Percentiles rank a stretch among this genome's conserved stretches.
Evolutionary conservation across 2,888 invertebrate genomes (phyloP).

Genomic region (Nomada lathburiana): DNA sequence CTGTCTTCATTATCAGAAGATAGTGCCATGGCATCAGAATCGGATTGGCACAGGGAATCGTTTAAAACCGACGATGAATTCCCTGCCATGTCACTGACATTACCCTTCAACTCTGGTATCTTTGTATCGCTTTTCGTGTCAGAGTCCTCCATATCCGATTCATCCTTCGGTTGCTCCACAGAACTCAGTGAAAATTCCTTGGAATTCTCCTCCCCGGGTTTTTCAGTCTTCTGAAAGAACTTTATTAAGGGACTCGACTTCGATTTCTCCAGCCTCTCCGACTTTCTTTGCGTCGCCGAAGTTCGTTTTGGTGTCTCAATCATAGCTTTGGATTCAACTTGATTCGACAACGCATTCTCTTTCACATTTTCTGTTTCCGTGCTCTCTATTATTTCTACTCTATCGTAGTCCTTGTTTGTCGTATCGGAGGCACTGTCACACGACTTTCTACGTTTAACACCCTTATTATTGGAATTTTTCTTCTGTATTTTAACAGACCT

Average conservation of each 20-base stretch:
- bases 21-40: constrained; percentile 61
- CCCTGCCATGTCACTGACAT: constrained; percentile 20
- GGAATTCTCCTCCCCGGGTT: constrained; percentile 1
- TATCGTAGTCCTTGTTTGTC: neutral
- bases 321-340: constrained; percentile 27
- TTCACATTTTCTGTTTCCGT: constrained; percentile 37
- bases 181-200: constrained; percentile 5
- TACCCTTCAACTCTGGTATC: neutral
- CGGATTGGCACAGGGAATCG: constrained; percentile 46
- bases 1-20: constrained; percentile 72
- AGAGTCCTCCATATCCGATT: constrained; percentile 15
- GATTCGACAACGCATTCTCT: constrained; percentile 21
- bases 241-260: constrained; percentile 66
- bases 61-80: constrained; percentile 9
- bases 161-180: constrained; percentile 12
- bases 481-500: constrained; percentile 77
- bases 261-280: constrained; percentile 54
- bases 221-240: constrained; percentile 72
- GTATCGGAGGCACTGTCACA: neutral
- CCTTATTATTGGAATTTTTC: constrained; percentile 62
- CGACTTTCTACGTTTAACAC: constrained; percentile 4
- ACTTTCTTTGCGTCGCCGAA: constrained; percentile 56
- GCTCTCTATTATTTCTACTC: constrained; percentile 10
- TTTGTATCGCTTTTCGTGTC: neutral
- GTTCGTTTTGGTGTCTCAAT: constrained; percentile 32